Percentiles rank a stretch among this genome's conserved stretches.
These are phyloP conservation scores for Trichonephila inaurata DNA, from an alignment of 1,140 invertebrate genomes.

Conservation along the genomic window DNA sequence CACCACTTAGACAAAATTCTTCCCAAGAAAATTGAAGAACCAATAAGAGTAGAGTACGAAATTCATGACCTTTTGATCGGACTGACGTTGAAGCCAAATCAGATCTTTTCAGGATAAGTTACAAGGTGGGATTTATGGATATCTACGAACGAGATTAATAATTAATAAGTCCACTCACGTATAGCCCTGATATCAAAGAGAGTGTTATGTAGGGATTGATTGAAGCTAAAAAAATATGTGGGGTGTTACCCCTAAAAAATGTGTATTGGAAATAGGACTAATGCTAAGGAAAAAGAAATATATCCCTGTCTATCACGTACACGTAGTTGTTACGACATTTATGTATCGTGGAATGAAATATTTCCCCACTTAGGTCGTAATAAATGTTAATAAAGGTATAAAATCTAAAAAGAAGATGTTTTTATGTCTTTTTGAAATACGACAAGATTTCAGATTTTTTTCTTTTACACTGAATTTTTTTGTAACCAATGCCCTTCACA, in stretches of 20 bases:
- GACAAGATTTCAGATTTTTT: too few species aligned
- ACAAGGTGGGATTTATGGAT: neutral
- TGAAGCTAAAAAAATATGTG: neutral
- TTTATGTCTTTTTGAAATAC: too few species aligned
- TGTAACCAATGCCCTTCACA: too few species aligned
- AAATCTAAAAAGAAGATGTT: too few species aligned
- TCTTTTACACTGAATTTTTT: too few species aligned
- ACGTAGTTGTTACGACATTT: too few species aligned
- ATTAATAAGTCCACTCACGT: constrained; percentile 15
- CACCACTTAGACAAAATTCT: neutral
- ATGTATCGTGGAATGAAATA: neutral
- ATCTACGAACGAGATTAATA: neutral
- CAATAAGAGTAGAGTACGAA: neutral
- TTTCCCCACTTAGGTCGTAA: neutral
- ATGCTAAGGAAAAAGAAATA: neutral
- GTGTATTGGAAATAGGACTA: neutral
- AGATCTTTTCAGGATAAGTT: constrained; percentile 7
- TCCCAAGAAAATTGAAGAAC: neutral
- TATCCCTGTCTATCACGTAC: neutral
- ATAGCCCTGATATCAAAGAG: neutral
- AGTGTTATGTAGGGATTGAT: neutral
- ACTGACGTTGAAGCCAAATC: neutral
- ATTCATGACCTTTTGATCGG: constrained; percentile 6
- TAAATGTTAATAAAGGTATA: too few species aligned
- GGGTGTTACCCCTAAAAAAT: neutral